Evolutionary conservation across 2,797 vertebrate species (phyloP).

Genomic region (Schizopygopsis pylzovi): DNA sequence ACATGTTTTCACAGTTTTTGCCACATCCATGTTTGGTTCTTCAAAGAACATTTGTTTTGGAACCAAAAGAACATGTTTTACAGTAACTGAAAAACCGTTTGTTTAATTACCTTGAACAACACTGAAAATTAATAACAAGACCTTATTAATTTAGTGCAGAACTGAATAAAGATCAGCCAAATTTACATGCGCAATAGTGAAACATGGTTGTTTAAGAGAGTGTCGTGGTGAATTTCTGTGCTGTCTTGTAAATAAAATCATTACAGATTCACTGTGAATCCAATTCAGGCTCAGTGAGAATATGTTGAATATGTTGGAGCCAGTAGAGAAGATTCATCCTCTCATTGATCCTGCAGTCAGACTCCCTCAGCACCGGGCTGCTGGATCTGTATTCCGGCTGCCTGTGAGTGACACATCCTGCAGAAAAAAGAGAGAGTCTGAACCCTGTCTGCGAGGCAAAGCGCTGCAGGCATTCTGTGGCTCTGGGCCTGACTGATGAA

Average conservation of each 20-base stretch:
- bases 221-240: background rate
- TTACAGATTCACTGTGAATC: slow-evolving; percentile 31
- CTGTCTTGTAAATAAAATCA: background rate
- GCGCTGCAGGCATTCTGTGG: slow-evolving; percentile 45
- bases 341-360: slow-evolving; percentile 48
- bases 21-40: background rate
- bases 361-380: slow-evolving; percentile 40
- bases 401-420: slow-evolving; percentile 51
- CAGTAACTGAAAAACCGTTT: no score
- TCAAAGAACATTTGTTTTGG: background rate
- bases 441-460: slow-evolving; percentile 37
- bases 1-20: background rate
- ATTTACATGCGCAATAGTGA: background rate
- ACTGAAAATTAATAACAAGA: background rate
- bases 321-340: slow-evolving; percentile 24
- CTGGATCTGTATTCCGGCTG: slow-evolving; percentile 43
- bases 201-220: background rate
- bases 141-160: background rate
- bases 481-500: slow-evolving; percentile 55
- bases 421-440: slow-evolving; percentile 38
- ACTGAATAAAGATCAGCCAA: background rate
- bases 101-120: no score
- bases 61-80: background rate
- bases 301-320: slow-evolving; percentile 39
- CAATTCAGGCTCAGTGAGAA: slow-evolving; percentile 33